Base-by-base conservation (phyloP, 2,888 invertebrate genomes). In the Cheilosia scutellata region DNA sequence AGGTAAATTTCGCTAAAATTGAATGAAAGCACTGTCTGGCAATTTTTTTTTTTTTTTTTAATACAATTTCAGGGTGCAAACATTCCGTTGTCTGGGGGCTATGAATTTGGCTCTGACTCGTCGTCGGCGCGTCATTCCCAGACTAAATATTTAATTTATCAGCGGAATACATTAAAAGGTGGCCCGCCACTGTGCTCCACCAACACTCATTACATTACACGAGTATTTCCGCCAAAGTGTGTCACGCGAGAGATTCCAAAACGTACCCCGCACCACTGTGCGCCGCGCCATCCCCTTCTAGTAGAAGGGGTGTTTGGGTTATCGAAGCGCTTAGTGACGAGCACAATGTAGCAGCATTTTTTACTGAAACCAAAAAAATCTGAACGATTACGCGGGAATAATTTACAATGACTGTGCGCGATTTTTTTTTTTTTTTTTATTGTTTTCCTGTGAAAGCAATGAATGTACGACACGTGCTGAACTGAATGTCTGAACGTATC, bases 131-230 rank as follows among this genome's bases (percentile, higher is more conserved):
- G 60, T 63, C 80, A 82, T 82, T 72, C 60, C 51, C 66, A 77
- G 82, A 77, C 82, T 77, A 62, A 78, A 78, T 63, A 74, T 74
- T 83, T 78, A 83, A 83, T 83, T 82, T 55, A 58, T 58, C 55
- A 44, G 33, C 68, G 51, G 31, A 53, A 40, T 66, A 55, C 74
- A 51, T 66, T 42, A 40, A 51, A 68, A 66, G 44, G 31, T 58
- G 51, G 47, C 63, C 49, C 25, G 72, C 29, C 13, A 42, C 16
- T 25, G 7, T 25, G 33, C 33, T 7, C 6, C 55, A 16, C 16
- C 47, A 2, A 5, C 7, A 20, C 20, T 11, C 29, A 47, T 60
- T 71, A 60, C 29, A 47, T 60, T 71, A 60, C 58, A 62, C 31
- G 33, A 53, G 31, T n/a, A 53, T 44, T 72, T 62, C 53, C 72